phyloP scores from a whole-genome alignment of 2,113 vertebrate species.

The Panurus biarmicus region DNA sequence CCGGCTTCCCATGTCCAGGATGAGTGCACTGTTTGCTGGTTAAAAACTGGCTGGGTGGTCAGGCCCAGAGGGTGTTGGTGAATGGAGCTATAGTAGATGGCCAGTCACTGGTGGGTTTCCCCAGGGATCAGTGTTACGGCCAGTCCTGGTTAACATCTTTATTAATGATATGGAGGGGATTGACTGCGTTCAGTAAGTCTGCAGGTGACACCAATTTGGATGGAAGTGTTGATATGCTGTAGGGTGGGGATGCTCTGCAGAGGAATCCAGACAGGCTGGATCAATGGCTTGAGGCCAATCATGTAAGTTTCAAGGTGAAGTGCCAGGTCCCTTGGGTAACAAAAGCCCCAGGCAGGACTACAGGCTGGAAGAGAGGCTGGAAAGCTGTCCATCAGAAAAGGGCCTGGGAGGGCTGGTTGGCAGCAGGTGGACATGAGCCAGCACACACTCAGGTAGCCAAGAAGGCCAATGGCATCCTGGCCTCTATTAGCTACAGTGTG shows the following conservation, averaged over 20 bases:
- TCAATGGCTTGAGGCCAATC: neutral
- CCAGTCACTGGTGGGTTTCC: neutral
- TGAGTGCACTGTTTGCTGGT: neutral
- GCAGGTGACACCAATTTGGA: neutral
- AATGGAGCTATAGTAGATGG: neutral
- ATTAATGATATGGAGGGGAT: neutral
- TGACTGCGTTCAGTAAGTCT: neutral
- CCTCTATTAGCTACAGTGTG: neutral
- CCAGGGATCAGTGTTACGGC: accelerated
- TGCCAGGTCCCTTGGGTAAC: neutral
- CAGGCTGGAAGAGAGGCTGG: neutral
- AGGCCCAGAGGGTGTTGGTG: neutral
- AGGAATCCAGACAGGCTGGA: neutral
- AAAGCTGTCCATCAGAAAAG: neutral
- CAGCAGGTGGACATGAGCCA: neutral
- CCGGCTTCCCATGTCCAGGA: neutral
- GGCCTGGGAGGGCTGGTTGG: neutral
- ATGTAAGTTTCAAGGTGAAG: neutral
- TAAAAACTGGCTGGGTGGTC: neutral
- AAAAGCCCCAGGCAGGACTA: neutral
- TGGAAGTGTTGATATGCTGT: neutral
- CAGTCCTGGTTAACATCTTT: neutral
- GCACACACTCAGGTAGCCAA: neutral
- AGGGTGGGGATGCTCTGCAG: neutral
- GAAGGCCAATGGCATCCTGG: neutral